A percentile compares a stretch with the other conserved stretches of the same genome.
Evolutionary conservation across 2,888 invertebrate species (phyloP).

Genomic region (Drosophila parthenogenetica): DNA sequence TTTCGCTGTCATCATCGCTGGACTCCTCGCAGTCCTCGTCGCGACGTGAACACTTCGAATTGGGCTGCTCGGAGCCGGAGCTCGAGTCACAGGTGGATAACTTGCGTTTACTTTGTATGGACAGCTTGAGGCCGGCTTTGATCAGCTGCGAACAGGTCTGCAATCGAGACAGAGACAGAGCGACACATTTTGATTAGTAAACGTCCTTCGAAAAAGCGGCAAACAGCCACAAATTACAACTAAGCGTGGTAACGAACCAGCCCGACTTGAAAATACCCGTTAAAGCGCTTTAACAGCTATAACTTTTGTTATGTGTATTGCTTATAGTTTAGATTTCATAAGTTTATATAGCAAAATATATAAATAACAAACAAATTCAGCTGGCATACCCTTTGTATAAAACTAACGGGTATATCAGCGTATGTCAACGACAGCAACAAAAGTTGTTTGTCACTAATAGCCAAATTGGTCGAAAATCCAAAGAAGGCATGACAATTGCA

Average conservation of each 20-base stretch:
- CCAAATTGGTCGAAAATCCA: constrained; percentile 67
- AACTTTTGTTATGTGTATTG: neutral
- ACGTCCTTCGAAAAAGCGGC: constrained; percentile 7
- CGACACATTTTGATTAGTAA: constrained; percentile 20
- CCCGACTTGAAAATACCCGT: neutral
- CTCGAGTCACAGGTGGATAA: constrained; percentile 88
- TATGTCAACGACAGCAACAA: constrained; percentile 37
- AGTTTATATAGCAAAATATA: no score
- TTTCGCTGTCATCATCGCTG: constrained; percentile 87
- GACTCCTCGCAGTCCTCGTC: constrained; percentile 84
- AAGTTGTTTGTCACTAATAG: constrained; percentile 83
- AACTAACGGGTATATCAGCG: neutral
- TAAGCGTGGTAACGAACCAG: neutral
- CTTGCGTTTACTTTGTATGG: constrained; percentile 95
- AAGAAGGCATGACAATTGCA: constrained; percentile 39
- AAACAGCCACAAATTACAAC: neutral
- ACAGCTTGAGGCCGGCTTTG: constrained; percentile 95
- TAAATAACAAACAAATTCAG: no score
- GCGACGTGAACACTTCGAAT: constrained; percentile 85
- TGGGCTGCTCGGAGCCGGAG: constrained; percentile 85
- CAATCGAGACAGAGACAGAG: constrained; percentile 30
- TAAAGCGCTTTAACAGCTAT: neutral
- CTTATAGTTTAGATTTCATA: no score
- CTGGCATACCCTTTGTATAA: neutral
- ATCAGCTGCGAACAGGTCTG: constrained; percentile 96